Conservation (phyloP, 2,113 vertebrate genomes). For the Upupa epops region DNA sequence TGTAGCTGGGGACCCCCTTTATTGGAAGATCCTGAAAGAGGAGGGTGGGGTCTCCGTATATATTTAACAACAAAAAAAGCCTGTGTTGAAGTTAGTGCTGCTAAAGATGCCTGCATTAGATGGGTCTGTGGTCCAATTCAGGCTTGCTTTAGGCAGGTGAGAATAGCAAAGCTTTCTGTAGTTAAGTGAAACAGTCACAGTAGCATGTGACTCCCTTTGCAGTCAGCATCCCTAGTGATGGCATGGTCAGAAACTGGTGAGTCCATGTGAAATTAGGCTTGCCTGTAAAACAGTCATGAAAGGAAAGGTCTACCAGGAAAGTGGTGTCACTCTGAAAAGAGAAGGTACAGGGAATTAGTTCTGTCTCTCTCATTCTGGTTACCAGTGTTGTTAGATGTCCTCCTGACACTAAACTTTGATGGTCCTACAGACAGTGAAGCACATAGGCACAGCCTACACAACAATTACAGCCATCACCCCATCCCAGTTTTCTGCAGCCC, state of each 20-base stretch:
- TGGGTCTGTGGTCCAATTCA: not conserved
- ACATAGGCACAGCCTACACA: not conserved
- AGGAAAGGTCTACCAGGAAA: not conserved
- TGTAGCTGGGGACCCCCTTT: not conserved
- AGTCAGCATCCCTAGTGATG: too few relatives aligned
- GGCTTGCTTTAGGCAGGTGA: not conserved
- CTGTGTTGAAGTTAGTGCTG: not conserved
- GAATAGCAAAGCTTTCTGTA: not conserved
- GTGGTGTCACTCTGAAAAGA: not conserved
- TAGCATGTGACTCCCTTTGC: not conserved
- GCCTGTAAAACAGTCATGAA: not conserved
- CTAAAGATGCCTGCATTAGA: rapidly evolving
- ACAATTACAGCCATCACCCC: not conserved
- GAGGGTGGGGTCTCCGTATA: not conserved
- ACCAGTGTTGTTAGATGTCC: not conserved
- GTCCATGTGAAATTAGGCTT: conserved; percentile 30
- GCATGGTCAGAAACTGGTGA: not conserved
- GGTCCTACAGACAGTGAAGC: not conserved
- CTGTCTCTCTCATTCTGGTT: not conserved
- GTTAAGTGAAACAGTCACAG: not conserved
- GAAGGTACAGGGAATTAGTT: not conserved
- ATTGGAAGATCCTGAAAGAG: not conserved
- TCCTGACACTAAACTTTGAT: not conserved
- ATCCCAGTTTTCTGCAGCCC: not conserved
- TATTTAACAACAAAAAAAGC: not conserved